Percentiles rank a stretch among this genome's conserved stretches.
Conservation (phyloP, 2,888 invertebrate genomes). For the Zele albiditarsus region DNA sequence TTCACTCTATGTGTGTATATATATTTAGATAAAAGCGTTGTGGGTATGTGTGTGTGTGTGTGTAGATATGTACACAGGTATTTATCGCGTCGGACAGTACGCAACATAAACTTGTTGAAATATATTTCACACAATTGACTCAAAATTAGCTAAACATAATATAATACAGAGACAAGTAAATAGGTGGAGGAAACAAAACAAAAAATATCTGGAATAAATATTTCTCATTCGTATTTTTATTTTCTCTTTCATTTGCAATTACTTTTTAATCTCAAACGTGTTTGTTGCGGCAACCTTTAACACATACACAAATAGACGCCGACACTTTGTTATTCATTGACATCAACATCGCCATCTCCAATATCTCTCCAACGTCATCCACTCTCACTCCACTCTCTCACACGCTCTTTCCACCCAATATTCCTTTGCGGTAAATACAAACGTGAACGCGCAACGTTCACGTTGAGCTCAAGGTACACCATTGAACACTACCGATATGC, state of each 20-base stretch:
- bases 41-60: too few species aligned
- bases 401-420: background rate
- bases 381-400: background rate
- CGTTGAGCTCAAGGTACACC: constrained; percentile 18
- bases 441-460: constrained; percentile 23
- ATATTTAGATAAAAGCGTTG: background rate
- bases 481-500: constrained; percentile 57
- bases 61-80: background rate
- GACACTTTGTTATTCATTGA: constrained; percentile 14
- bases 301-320: background rate
- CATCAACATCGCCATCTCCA: constrained; percentile 13
- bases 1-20: background rate
- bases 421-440: constrained; percentile 14
- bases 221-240: background rate
- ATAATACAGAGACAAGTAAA: background rate
- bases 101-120: background rate
- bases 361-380: background rate
- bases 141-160: background rate
- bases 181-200: background rate
- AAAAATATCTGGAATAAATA: too few species aligned
- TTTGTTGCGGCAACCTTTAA: constrained; percentile 14
- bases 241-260: background rate
- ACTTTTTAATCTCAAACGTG: background rate
- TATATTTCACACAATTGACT: background rate
- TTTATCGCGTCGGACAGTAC: background rate